Conservation (phyloP, 37 sponge, comb jelly and placozoan species). For the Chondrilla cf. caribensis region DNA sequence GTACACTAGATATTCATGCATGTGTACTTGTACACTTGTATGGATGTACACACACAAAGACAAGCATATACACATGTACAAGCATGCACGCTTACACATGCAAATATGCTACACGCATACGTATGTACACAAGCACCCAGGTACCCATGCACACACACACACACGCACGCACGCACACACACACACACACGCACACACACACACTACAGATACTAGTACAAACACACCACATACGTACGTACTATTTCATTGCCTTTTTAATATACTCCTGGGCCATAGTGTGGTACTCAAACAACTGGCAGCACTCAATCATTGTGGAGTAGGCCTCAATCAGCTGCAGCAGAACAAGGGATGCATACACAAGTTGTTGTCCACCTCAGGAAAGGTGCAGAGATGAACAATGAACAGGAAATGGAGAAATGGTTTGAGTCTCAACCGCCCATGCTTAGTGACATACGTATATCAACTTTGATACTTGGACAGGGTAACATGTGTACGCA, state of each 20-base stretch:
- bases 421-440: background rate
- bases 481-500: no score
- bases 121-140: background rate
- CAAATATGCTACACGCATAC: no score
- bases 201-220: background rate
- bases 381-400: background rate
- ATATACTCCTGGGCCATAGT: slow-evolving; percentile 39
- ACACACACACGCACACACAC: slow-evolving; percentile 33
- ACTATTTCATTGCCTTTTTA: slow-evolving; percentile 43
- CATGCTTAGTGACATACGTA: background rate
- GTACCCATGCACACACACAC: background rate
- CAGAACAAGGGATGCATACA: no score
- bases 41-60: no score
- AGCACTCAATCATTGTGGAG: slow-evolving; percentile 73
- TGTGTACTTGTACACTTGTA: no score
- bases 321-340: slow-evolving; percentile 77
- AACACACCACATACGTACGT: slow-evolving; percentile 4
- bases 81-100: no score
- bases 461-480: no score
- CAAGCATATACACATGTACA: no score
- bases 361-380: background rate
- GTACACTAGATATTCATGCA: no score
- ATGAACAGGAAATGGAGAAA: background rate
- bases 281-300: slow-evolving; percentile 50
- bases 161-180: slow-evolving; percentile 26